A percentile compares a stretch with the other conserved stretches of the same genome.
Evolutionary conservation across 2,797 vertebrate species (phyloP).

Genomic region (Vespertilio murinus): DNA sequence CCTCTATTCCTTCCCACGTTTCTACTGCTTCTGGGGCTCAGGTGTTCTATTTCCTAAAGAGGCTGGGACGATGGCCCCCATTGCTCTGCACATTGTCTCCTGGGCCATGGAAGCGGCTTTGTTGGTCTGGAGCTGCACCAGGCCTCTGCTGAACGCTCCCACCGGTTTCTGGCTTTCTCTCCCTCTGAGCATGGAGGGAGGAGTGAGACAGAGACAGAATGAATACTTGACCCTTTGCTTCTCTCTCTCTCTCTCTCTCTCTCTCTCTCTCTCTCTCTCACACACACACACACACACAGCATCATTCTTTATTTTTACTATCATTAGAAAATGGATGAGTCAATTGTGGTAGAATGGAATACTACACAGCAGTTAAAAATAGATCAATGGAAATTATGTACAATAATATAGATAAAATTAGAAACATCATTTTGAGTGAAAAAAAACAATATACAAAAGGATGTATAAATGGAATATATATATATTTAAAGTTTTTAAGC

Average conservation of each 20-base stretch:
- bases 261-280: too few relatives aligned
- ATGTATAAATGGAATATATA: background rate
- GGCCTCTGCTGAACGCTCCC: background rate
- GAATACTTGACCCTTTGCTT: background rate
- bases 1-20: background rate
- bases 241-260: background rate
- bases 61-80: background rate
- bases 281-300: background rate
- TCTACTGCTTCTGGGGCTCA: background rate
- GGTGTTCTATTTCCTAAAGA: background rate
- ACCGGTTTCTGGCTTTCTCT: background rate
- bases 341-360: background rate
- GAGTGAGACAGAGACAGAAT: background rate
- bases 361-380: conserved; percentile 29
- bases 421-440: background rate
- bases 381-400: background rate
- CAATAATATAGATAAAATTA: background rate
- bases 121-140: background rate
- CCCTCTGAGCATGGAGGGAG: background rate
- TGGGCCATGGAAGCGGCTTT: too few relatives aligned
- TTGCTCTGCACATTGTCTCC: background rate
- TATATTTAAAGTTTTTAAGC: background rate
- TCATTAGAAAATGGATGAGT: background rate
- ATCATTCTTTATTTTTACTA: background rate
- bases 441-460: background rate